Conservation (phyloP, 2,797 vertebrate genomes). For the Rhinichthys osculus region DNA sequence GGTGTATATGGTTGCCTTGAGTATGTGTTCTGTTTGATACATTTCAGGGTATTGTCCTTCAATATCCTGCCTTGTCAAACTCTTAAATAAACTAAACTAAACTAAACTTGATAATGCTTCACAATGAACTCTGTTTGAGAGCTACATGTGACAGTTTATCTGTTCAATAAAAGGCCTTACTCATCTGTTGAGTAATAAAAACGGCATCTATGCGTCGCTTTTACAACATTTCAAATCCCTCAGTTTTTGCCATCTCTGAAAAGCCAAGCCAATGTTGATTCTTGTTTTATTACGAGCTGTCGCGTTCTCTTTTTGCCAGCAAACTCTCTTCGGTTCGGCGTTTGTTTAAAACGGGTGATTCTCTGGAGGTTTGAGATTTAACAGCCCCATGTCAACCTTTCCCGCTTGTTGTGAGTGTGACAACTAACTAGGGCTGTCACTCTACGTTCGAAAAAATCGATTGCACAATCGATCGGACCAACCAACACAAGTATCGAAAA, state of each 20-base stretch:
- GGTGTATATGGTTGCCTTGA: no score
- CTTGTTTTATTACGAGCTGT: background rate
- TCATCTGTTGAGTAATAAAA: background rate
- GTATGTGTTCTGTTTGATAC: no score
- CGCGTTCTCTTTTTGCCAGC: no score
- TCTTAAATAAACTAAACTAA: no score
- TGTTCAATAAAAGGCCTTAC: background rate
- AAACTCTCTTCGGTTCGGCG: background rate
- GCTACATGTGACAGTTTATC: background rate
- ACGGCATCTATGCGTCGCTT: background rate
- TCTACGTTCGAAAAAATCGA: no score
- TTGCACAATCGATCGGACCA: no score
- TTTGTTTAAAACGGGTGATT: background rate
- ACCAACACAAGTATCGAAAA: no score
- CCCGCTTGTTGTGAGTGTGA: background rate
- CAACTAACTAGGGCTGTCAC: no score
- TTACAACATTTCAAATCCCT: background rate
- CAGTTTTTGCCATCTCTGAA: background rate
- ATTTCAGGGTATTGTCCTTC: no score
- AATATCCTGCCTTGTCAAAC: no score
- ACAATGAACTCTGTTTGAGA: background rate
- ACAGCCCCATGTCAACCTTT: background rate
- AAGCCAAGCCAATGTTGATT: background rate
- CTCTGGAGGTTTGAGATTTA: background rate
- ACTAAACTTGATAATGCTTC: background rate